Percentiles rank a stretch among this genome's conserved stretches.
Conservation (phyloP, 2,888 invertebrate species). For the Ferdinandea cuprea region DNA sequence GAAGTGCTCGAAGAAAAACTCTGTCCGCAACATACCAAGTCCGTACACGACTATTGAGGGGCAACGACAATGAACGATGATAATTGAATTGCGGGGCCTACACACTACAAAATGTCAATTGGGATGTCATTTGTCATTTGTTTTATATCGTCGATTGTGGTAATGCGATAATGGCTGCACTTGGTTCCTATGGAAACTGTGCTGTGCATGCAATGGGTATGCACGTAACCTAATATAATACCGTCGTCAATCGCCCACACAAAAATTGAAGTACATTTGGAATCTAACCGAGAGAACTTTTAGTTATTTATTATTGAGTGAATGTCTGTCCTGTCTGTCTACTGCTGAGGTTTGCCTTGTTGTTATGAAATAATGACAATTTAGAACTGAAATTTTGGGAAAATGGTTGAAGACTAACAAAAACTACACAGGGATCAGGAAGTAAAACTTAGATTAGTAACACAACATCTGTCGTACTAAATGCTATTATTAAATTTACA, state of each 20-base stretch:
- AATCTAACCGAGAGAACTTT: conserved; percentile 13
- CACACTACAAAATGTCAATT: conserved; percentile 74
- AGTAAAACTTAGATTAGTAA: too few species aligned
- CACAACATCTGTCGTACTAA: too few species aligned
- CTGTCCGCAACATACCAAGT: not conserved
- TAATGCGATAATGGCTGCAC: conserved; percentile 74
- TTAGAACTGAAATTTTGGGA: too few species aligned
- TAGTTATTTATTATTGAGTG: not conserved
- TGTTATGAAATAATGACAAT: too few species aligned
- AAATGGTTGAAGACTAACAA: too few species aligned
- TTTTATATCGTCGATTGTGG: conserved; percentile 73
- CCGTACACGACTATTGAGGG: conserved; percentile 20
- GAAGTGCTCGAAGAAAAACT: conserved; percentile 46
- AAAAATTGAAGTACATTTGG: conserved; percentile 18
- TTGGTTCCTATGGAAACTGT: conserved; percentile 69
- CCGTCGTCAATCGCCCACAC: conserved; percentile 22
- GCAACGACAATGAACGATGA: conserved; percentile 74
- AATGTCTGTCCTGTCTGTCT: too few species aligned
- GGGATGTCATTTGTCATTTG: conserved; percentile 74
- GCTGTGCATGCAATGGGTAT: conserved; percentile 35
- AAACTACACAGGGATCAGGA: too few species aligned
- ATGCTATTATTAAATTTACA: too few species aligned
- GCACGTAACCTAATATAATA: conserved; percentile 8
- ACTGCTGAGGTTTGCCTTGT: too few species aligned
- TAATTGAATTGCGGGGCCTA: conserved; percentile 75